Evolutionary conservation across 2,888 invertebrate species (phyloP).

Genomic region (Drosophila recens): DNA sequence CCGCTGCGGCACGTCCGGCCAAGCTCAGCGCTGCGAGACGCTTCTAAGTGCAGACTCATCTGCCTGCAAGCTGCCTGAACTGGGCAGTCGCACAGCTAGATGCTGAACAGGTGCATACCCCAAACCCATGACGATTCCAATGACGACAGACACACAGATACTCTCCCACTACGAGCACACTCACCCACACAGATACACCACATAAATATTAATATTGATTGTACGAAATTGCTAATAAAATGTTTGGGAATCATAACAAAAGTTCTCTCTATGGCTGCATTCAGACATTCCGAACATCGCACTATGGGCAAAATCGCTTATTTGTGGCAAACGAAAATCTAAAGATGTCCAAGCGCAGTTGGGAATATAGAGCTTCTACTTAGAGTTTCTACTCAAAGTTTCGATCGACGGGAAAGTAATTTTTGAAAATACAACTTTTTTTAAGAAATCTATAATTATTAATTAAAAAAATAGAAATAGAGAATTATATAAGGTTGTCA

Average conservation of each 20-base stretch:
- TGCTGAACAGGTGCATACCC: slow-evolving; percentile 27
- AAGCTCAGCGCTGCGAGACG: slow-evolving; percentile 60
- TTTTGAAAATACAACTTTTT: too few species aligned
- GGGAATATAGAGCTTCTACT: too few species aligned
- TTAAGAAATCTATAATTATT: too few species aligned
- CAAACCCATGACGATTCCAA: slow-evolving; percentile 57
- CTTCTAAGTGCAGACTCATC: slow-evolving; percentile 37
- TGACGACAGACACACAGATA: slow-evolving; percentile 35
- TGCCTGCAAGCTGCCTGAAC: slow-evolving; percentile 33
- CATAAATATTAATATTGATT: slow-evolving; percentile 38
- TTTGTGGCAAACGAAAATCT: too few species aligned
- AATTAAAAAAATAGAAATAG: too few species aligned
- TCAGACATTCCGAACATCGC: slow-evolving; percentile 28
- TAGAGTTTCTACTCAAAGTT: too few species aligned
- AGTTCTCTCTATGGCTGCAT: slow-evolving; percentile 25
- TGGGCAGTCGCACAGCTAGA: slow-evolving; percentile 43
- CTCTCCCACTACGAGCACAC: slow-evolving; percentile 15
- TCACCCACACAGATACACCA: slow-evolving; percentile 16
- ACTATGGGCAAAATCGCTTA: not conserved
- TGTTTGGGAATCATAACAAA: slow-evolving; percentile 55
- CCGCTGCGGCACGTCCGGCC: slow-evolving; percentile 64
- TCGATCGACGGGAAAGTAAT: too few species aligned
- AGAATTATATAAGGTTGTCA: too few species aligned
- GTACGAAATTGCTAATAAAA: slow-evolving; percentile 58
- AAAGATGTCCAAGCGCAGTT: too few species aligned